Percentiles rank a stretch among this genome's conserved stretches.
phyloP scores from a whole-genome alignment of 2,888 invertebrate genomes.

The Therioaphis trifolii region DNA sequence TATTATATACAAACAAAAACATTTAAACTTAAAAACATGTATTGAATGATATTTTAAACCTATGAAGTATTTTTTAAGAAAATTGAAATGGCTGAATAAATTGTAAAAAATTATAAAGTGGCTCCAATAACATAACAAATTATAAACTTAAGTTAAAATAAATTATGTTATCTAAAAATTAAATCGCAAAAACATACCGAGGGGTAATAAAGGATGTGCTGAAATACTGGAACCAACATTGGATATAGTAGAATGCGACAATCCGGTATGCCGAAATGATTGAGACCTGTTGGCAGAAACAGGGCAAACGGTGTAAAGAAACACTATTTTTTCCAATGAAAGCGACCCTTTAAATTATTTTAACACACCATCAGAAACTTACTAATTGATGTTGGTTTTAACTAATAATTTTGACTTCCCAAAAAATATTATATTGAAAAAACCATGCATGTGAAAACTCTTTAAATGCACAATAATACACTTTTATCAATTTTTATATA shows the following conservation, averaged over 20 bases:
- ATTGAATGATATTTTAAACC: neutral
- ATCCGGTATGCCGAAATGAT: slow-evolving; percentile 88
- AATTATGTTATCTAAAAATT: slow-evolving; percentile 57
- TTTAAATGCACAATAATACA: neutral
- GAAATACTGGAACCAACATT: slow-evolving; percentile 88
- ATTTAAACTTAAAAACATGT: neutral
- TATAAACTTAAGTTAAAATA: slow-evolving; percentile 46
- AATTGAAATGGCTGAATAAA: slow-evolving; percentile 12
- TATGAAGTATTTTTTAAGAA: neutral
- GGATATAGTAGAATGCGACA: slow-evolving; percentile 78
- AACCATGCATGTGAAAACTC: slow-evolving; percentile 27
- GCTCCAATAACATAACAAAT: slow-evolving; percentile 48
- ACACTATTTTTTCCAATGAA: slow-evolving; percentile 59
- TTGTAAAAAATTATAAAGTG: slow-evolving; percentile 48
- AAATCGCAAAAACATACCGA: slow-evolving; percentile 70
- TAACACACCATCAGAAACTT: slow-evolving; percentile 60
- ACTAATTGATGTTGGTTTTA: slow-evolving; percentile 15
- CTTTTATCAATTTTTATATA: too few species aligned
- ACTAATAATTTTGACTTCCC: neutral
- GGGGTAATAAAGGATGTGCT: slow-evolving; percentile 93
- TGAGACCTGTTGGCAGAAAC: slow-evolving; percentile 78
- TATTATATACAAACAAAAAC: neutral
- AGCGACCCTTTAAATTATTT: slow-evolving; percentile 52
- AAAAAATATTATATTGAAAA: neutral
- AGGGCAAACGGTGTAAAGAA: slow-evolving; percentile 60